Base-by-base conservation (phyloP, 2,797 vertebrate species). In the Sebastolobus alascanus region DNA sequence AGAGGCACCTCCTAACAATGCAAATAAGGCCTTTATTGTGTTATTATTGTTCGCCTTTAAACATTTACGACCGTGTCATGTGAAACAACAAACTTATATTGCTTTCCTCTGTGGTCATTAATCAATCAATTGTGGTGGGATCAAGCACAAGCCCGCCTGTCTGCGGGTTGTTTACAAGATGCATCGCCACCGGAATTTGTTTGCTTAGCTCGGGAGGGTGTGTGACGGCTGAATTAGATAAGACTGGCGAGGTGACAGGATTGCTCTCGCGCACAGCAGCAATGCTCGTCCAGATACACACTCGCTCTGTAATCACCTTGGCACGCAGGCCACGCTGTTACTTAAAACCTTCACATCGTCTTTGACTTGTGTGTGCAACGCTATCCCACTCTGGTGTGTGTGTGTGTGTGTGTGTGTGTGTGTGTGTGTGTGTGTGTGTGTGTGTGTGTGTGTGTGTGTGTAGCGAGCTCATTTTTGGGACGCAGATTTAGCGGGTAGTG, bases 151-250 rank as follows among this genome's bases (percentile, higher is more conserved):
- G 68, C 16, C 0, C 2, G 11, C 27, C 27, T 38, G 72, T 68
- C 80, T 73, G 75, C 2, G 16, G 72, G 75, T 40, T 85, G 82
- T 87, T 89, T 80, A 87, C 80, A 75, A 69, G 56, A 77, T 35
- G 68, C 63, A 40, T 66, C 50, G 4, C 79, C 38, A 81, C 80
- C 77, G 58, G 79, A 73, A 84, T 82, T 68, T 40, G 76, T 77
- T 70, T 73, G 67, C 63, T 64, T 43, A 61, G 82, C 77, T 68
- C 5, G 31, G 67, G 72, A 77, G 76, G 68, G 72, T 71, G 38
- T 59, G 68, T 54, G 75, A 76, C 35, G 27, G 72, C 65, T 37
- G 86, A 77, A 63, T 84, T 75, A 79, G 82, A 84, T 66, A 69
- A 70, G 78, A 61, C 75, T 14, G 74, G 73, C 37, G 5, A 67